Percentiles rank a stretch among this genome's conserved stretches.
Conservation (phyloP, 1,140 invertebrate genomes). For the Apis mellifera region Amel_HAv3.1 CM009941.2:12255001-12255500, state of each 20-base stretch:
- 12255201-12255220: slow-evolving; percentile 77
- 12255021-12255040: slow-evolving; percentile 78
- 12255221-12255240: slow-evolving; percentile 80
- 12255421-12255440: slow-evolving; percentile 15
- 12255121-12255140: slow-evolving; percentile 32
- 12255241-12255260: slow-evolving; percentile 69
- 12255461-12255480: slow-evolving; percentile 22
- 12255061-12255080: slow-evolving; percentile 75
- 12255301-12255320: slow-evolving; percentile 79
- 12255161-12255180: slow-evolving; percentile 42
- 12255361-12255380: not conserved
- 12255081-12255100: slow-evolving; percentile 72
- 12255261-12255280: slow-evolving; percentile 55
- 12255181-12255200: slow-evolving; percentile 61
- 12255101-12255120: slow-evolving; percentile 33
- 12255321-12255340: slow-evolving; percentile 74
- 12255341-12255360: slow-evolving; percentile 45
- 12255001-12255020: slow-evolving; percentile 65
- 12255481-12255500: slow-evolving; percentile 8
- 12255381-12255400: slow-evolving; percentile 24
- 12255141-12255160: slow-evolving; percentile 39
- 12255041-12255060: slow-evolving; percentile 80
- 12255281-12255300: slow-evolving; percentile 53
- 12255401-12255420: slow-evolving; percentile 40
- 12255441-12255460: slow-evolving; percentile 12